Conservation (phyloP, 2,113 vertebrate species). For the Cygnus buccinator region DNA sequence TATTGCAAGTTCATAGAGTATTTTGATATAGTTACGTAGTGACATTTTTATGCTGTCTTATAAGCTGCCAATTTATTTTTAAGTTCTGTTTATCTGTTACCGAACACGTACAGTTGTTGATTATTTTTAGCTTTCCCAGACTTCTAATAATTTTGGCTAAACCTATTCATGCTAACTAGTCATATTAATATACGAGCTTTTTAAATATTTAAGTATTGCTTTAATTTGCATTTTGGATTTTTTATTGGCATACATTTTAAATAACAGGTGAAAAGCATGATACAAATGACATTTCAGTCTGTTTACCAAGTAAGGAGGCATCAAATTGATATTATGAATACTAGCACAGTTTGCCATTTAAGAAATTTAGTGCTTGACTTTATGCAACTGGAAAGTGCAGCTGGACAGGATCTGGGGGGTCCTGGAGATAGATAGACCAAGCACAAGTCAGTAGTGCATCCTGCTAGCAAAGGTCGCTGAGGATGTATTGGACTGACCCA, state of each 20-base stretch:
- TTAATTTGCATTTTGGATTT: neutral
- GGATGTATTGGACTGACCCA: neutral
- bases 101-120: neutral
- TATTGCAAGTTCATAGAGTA: neutral
- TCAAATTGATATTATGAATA: neutral
- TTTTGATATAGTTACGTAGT: neutral
- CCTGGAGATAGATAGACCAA: accelerated
- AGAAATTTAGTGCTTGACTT: neutral
- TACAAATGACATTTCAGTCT: neutral
- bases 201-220: neutral
- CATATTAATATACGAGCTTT: neutral
- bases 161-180: neutral
- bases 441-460: neutral
- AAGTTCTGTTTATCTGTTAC: neutral
- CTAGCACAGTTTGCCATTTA: neutral
- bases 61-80: neutral
- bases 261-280: neutral
- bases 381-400: neutral
- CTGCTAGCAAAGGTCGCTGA: neutral
- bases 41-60: neutral
- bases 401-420: neutral
- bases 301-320: neutral
- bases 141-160: neutral
- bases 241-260: neutral
- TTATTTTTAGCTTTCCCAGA: neutral